phyloP scores from a whole-genome alignment of 2,113 vertebrate species.

The Oryzias woworae region DNA sequence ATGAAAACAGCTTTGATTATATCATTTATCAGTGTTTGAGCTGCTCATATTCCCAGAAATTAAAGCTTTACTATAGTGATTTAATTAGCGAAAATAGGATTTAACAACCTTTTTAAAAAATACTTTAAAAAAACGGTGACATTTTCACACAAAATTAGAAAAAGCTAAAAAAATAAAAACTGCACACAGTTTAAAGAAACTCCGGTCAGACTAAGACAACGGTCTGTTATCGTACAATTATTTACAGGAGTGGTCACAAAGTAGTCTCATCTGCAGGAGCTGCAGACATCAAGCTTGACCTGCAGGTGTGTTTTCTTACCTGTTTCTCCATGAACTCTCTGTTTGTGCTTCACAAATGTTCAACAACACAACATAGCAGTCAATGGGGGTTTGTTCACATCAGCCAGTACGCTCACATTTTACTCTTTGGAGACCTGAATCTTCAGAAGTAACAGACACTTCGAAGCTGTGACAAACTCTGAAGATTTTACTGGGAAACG shows the following conservation, averaged over 20 bases:
- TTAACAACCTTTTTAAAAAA: conserved; percentile 32
- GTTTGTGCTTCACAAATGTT: conserved; percentile 49
- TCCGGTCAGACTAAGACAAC: conserved; percentile 39
- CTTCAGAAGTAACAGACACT: background rate
- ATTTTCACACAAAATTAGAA: conserved; percentile 43
- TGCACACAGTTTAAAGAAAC: conserved; percentile 54
- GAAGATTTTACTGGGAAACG: background rate
- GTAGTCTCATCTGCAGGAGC: conserved; percentile 12
- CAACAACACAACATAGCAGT: conserved; percentile 12
- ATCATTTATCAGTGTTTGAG: conserved; percentile 39
- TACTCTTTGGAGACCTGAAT: conserved; percentile 31
- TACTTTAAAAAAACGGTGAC: conserved; percentile 42
- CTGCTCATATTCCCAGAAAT: conserved; percentile 39
- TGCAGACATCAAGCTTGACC: conserved; percentile 36
- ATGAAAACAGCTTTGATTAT: conserved; percentile 39
- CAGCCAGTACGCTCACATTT: conserved; percentile 12
- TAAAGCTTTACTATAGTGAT: conserved; percentile 26
- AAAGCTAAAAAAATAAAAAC: conserved; percentile 49
- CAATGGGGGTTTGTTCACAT: conserved; percentile 4
- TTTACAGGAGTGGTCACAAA: conserved; percentile 58
- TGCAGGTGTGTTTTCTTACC: conserved; percentile 18
- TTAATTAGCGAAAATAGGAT: conserved; percentile 32
- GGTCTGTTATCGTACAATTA: conserved; percentile 64
- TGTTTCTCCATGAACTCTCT: background rate
- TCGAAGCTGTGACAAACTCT: background rate